These are phyloP conservation scores for Perca flavescens DNA, from an alignment of 2,113 vertebrate genomes.

Conservation along the genomic window DNA sequence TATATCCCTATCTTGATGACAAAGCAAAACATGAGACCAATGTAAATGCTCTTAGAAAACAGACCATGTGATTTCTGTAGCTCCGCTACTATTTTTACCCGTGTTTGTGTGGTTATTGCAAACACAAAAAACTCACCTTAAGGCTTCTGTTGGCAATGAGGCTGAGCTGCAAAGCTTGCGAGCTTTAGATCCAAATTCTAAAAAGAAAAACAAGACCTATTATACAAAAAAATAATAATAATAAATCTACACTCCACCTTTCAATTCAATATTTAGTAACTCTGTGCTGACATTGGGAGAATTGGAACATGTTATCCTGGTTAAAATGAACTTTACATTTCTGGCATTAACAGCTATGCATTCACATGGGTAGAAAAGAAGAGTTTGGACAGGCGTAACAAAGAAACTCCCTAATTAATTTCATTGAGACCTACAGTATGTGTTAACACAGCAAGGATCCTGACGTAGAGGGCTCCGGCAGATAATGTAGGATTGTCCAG, in stretches of 20 bases:
- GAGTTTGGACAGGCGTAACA: not conserved
- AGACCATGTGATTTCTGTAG: not conserved
- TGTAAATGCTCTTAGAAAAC: constrained; percentile 10
- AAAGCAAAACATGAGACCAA: not conserved
- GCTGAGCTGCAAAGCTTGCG: constrained; percentile 85
- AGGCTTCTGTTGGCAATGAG: constrained; percentile 83
- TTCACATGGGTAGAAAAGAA: not conserved
- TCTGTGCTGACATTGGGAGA: not conserved
- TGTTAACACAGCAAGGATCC: not conserved
- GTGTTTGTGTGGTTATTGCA: not conserved
- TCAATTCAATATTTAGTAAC: not conserved
- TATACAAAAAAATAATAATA: not conserved
- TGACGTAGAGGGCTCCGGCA: fast-evolving
- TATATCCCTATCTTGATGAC: constrained; percentile 30
- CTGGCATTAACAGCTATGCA: no score
- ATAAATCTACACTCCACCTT: not conserved
- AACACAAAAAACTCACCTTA: constrained; percentile 85
- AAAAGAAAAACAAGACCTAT: constrained; percentile 35
- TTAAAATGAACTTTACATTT: not conserved
- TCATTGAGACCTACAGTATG: not conserved
- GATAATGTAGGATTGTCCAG: not conserved
- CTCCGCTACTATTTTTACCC: not conserved
- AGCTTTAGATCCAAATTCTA: constrained; percentile 87
- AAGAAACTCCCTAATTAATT: not conserved
- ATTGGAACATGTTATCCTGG: not conserved